Evolutionary conservation across 1,140 invertebrate species (phyloP).

Genomic region (Zaprionus tsacasi): DNA sequence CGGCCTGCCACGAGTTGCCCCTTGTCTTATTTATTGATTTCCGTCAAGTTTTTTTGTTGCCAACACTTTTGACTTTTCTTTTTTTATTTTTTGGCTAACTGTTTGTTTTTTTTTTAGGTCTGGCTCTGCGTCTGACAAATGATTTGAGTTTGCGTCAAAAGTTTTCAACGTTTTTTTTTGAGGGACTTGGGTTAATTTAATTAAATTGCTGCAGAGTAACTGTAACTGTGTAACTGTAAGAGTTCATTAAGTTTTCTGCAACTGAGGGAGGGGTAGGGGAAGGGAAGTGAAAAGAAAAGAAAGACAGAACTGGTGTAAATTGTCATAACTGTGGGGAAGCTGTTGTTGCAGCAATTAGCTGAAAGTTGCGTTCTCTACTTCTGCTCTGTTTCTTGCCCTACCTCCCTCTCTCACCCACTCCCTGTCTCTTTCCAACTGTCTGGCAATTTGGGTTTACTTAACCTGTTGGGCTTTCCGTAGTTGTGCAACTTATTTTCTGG

Average conservation of each 20-base stretch:
- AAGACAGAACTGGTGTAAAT: conserved; percentile 32
- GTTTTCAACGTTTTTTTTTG: conserved; percentile 16
- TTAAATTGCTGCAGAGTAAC: conserved; percentile 53
- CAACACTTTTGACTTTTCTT: conserved; percentile 13
- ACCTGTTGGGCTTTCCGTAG: conserved; percentile 60
- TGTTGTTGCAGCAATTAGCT: conserved; percentile 56
- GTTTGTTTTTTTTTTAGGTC: conserved; percentile 38
- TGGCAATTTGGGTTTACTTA: conserved; percentile 27
- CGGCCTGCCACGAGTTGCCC: conserved; percentile 23
- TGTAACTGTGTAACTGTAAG: conserved; percentile 34
- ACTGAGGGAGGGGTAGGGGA: neutral
- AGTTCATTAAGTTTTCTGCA: conserved; percentile 55
- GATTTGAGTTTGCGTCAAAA: conserved; percentile 59
- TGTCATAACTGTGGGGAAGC: conserved; percentile 59
- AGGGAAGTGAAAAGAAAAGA: neutral
- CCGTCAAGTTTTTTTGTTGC: conserved; percentile 25
- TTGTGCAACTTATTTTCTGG: conserved; percentile 27
- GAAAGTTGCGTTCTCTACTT: neutral
- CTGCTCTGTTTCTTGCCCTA: neutral
- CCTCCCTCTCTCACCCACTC: neutral
- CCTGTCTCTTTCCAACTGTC: conserved; percentile 7
- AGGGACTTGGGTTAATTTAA: conserved; percentile 62
- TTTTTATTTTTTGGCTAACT: conserved; percentile 24
- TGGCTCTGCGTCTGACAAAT: conserved; percentile 61
- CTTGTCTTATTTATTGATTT: conserved; percentile 67